Evolutionary conservation across 92 coral and sea anemone genomes (phyloP).

Genomic region (Umimayanthus kanabou): DNA sequence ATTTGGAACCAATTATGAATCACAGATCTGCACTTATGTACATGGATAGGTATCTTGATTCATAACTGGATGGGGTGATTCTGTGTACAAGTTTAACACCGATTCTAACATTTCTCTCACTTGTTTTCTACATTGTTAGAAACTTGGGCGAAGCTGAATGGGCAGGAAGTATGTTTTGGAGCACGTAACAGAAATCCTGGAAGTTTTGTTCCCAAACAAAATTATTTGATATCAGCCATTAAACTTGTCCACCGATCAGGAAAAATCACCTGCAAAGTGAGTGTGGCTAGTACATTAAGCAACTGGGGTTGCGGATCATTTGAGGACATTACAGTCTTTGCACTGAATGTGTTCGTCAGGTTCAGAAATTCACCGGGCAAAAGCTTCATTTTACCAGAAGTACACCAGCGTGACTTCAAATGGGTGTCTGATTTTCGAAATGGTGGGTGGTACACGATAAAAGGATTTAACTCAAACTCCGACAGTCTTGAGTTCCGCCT

Average conservation of each 20-base stretch:
- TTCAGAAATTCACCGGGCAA: not conserved
- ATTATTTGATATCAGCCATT: not conserved
- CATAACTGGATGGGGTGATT: too few relatives aligned
- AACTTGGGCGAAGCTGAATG: not conserved
- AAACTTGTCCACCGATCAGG: slow-evolving; percentile 14
- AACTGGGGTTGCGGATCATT: slow-evolving; percentile 5
- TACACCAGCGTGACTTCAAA: not conserved
- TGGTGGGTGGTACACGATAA: not conserved
- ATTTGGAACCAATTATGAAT: too few relatives aligned
- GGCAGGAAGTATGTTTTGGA: not conserved
- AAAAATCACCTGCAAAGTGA: not conserved
- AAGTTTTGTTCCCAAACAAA: not conserved
- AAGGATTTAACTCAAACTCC: not conserved
- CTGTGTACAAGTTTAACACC: too few relatives aligned
- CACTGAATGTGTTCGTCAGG: not conserved
- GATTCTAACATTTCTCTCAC: too few relatives aligned
- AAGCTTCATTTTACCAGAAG: not conserved
- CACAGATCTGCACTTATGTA: too few relatives aligned
- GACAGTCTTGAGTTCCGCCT: not conserved
- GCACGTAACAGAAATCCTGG: not conserved
- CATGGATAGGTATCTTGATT: too few relatives aligned
- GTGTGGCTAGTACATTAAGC: not conserved
- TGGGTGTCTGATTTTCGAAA: not conserved
- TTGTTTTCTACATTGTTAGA: not conserved
- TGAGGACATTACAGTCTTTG: not conserved